phyloP scores from a whole-genome alignment of 1,140 invertebrate genomes.

The Epicauta chinensis region DNA sequence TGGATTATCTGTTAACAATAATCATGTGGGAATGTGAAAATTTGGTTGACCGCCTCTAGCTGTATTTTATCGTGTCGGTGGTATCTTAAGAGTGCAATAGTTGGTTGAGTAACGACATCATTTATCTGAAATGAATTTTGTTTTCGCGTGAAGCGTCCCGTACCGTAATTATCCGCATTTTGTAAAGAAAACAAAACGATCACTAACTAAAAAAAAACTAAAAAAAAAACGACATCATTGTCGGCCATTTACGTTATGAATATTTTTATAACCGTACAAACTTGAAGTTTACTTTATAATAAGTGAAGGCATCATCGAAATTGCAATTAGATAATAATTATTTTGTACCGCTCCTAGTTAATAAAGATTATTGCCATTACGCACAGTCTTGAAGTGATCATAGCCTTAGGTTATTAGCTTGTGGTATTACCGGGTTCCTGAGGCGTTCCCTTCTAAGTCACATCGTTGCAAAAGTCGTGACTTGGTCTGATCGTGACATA shows the following conservation, averaged over 20 bases:
- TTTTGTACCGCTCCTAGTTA: slow-evolving; percentile 16
- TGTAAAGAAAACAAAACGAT: too few relatives aligned
- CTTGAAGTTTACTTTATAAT: too few relatives aligned
- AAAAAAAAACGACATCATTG: too few relatives aligned
- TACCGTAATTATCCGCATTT: not conserved
- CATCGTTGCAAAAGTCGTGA: slow-evolving; percentile 35
- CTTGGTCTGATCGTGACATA: slow-evolving; percentile 36
- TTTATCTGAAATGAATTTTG: slow-evolving; percentile 4
- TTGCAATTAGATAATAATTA: slow-evolving; percentile 15
- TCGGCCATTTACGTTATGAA: too few relatives aligned
- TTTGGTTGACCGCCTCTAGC: slow-evolving; percentile 8
- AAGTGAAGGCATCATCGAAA: too few relatives aligned
- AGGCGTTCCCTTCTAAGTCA: slow-evolving; percentile 30
- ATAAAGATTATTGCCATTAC: slow-evolving; percentile 17
- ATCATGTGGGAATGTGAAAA: slow-evolving; percentile 15
- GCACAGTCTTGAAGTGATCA: slow-evolving; percentile 21
- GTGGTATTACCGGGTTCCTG: slow-evolving; percentile 30
- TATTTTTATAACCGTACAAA: too few relatives aligned
- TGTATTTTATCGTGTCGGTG: slow-evolving; percentile 4
- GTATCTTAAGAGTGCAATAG: slow-evolving; percentile 4
- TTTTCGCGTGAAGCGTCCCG: slow-evolving; percentile 8
- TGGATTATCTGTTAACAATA: slow-evolving; percentile 13
- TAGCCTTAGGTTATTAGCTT: slow-evolving; percentile 28
- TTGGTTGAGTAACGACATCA: slow-evolving; percentile 9
- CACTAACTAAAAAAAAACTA: too few relatives aligned